Evolutionary conservation across 2,797 vertebrate genomes (phyloP).

Genomic region (Synanceia verrucosa): DNA sequence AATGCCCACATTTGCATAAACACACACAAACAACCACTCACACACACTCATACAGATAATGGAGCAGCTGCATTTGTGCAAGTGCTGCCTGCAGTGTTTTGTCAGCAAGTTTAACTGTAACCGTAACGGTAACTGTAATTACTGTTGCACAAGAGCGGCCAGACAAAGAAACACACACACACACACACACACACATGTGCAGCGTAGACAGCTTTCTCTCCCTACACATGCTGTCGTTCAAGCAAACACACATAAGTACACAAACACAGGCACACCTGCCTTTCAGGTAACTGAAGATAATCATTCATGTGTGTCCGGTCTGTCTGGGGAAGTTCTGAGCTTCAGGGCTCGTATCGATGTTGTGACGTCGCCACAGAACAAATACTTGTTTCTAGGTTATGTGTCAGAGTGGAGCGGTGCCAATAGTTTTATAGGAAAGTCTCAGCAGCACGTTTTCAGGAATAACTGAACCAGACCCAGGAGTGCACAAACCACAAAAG

Average conservation of each 20-base stretch:
- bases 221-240: conserved; percentile 14
- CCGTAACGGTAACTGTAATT: conserved; percentile 63
- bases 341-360: not conserved
- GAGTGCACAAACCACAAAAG: conserved; percentile 2
- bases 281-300: conserved; percentile 48
- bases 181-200: conserved; percentile 12
- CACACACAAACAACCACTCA: conserved; percentile 29
- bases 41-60: conserved; percentile 33
- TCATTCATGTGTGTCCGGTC: not conserved
- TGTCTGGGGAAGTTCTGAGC: not conserved
- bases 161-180: conserved; percentile 37
- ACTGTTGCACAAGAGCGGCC: conserved; percentile 62
- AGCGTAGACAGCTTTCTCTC: conserved; percentile 30
- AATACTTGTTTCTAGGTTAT: not conserved
- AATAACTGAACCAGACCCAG: conserved; percentile 7
- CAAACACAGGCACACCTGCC: conserved; percentile 54
- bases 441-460: not conserved
- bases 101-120: conserved; percentile 72
- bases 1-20: conserved; percentile 33
- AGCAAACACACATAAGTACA: conserved; percentile 1
- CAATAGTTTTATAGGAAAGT: conserved; percentile 7
- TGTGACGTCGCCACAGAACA: not conserved
- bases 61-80: conserved; percentile 57
- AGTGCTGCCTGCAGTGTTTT: conserved; percentile 62
- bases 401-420: not conserved